Percentiles rank a stretch among this genome's conserved stretches.
These are phyloP conservation scores for Stenurella melanura DNA, from an alignment of 2,888 invertebrate genomes.

Conservation along the genomic window DNA sequence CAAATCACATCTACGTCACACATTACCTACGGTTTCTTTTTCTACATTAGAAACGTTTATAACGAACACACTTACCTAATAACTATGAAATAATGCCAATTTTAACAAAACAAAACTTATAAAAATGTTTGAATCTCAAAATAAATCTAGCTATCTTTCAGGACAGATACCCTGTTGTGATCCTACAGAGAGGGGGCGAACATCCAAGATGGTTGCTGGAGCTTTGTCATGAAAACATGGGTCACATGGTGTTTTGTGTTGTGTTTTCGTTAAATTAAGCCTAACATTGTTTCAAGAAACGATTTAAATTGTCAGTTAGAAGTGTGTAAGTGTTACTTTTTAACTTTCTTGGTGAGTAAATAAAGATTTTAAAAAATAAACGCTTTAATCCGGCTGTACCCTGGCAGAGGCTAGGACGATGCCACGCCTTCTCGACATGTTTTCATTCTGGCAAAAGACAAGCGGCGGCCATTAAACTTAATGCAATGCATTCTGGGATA, in stretches of 20 bases:
- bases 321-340: slow-evolving; percentile 20
- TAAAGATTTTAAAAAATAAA: slow-evolving; percentile 18
- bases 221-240: slow-evolving; percentile 57
- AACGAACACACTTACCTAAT: slow-evolving; percentile 60
- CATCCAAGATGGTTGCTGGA: slow-evolving; percentile 67
- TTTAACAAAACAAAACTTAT: slow-evolving; percentile 57
- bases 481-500: slow-evolving; percentile 63
- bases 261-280: slow-evolving; percentile 24
- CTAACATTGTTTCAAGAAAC: slow-evolving; percentile 10
- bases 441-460: slow-evolving; percentile 68
- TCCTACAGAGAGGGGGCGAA: slow-evolving; percentile 62
- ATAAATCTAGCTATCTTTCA: slow-evolving; percentile 52
- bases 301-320: slow-evolving; percentile 8
- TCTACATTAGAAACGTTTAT: slow-evolving; percentile 53
- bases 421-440: slow-evolving; percentile 69
- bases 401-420: slow-evolving; percentile 52
- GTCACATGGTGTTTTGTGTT: slow-evolving; percentile 42
- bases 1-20: slow-evolving; percentile 51
- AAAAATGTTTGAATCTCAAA: slow-evolving; percentile 54
- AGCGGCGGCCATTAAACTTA: slow-evolving; percentile 68
- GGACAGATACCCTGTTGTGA: slow-evolving; percentile 47
- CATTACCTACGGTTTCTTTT: slow-evolving; percentile 54
- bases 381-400: slow-evolving; percentile 42
- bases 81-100: slow-evolving; percentile 54
- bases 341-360: slow-evolving; percentile 31